Base-by-base conservation (phyloP, 2,113 vertebrate genomes). In the Myiopsitta monachus region DNA sequence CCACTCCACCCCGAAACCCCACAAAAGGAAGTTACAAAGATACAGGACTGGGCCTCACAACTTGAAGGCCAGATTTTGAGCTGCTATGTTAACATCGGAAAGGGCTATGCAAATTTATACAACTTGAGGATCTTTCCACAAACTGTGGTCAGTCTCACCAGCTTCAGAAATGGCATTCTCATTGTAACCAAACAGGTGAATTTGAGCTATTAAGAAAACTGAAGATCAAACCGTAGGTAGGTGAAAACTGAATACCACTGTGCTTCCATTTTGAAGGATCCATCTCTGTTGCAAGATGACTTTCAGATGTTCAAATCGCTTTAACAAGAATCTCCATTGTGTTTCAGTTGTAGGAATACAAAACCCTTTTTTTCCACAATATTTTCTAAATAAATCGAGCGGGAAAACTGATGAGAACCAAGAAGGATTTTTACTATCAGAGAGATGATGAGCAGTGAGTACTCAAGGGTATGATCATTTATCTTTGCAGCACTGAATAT, bases 301-400 rank as follows among this genome's bases (percentile, higher is more conserved):
- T 82, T 84, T 89, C 39, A 61, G 30, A 43, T 62, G 8, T 55
- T 91, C 15, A 75, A 12, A 28, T 62, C 84, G 46, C 39, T 80
- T 91, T 73, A 81, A 38, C 5, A 69, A 69, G n/a, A 38, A 63
- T 38, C 27, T 74, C 59, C 28, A 31, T 54, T 61, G 22, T 4
- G 2, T 88, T 87, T 96, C 47, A 46, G 23, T 54, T 63, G 30
- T 2, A 73, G 39, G 46, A 6, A 38, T 31, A 63, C 4, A 14
- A 47, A 76, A 66, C 10, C 5, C 1, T 38, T 30, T 70, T 73
- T 39, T 9, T 1, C 0, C 10, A 14, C 31, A 44, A 51, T 3
- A 3, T 39, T 76, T 77, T 66, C 5, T 43, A 36, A 63, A 83
- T 46, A 68, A 47, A 14, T 33, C 51, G 28, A 49, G 44, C 9